Conservation (phyloP, 2,888 invertebrate genomes). For the Tetanocera ferruginea region DNA sequence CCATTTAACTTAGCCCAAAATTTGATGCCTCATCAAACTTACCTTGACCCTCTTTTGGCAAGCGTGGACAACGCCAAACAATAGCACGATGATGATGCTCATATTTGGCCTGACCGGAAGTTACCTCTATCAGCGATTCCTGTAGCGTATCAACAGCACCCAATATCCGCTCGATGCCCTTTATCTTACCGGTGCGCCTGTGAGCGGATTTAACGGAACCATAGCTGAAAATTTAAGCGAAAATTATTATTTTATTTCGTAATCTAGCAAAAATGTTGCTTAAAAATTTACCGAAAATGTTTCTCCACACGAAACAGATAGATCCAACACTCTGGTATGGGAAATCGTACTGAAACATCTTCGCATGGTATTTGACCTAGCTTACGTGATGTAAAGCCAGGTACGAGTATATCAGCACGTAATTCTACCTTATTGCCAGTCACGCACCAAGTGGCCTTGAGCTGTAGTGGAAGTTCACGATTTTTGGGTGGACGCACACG, state of each 20-base stretch:
- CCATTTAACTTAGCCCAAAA: not conserved
- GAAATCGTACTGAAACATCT: constrained; percentile 95
- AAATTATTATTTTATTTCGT: not conserved
- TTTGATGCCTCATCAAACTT: constrained; percentile 35
- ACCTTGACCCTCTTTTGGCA: constrained; percentile 99
- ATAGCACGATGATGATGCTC: constrained; percentile 98
- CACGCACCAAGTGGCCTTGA: constrained; percentile 90
- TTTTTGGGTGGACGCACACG: constrained; percentile 95
- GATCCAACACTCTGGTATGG: constrained; percentile 99
- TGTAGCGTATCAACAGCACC: constrained; percentile 92
- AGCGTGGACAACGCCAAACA: constrained; percentile 97
- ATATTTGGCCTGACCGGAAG: constrained; percentile 97
- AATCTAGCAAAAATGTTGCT: not conserved
- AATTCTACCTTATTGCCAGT: constrained; percentile 94
- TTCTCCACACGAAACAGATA: constrained; percentile 98
- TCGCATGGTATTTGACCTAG: constrained; percentile 97
- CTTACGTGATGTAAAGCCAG: constrained; percentile 96
- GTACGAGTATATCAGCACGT: constrained; percentile 94
- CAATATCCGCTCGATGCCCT: constrained; percentile 91
- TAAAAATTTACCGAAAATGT: constrained; percentile 77
- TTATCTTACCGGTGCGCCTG: constrained; percentile 88
- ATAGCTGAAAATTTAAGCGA: constrained; percentile 73
- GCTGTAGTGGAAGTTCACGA: constrained; percentile 95
- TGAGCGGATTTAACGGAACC: constrained; percentile 97
- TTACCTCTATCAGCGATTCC: constrained; percentile 93